Percentiles rank a stretch among this genome's conserved stretches.
Evolutionary conservation across 2,888 invertebrate genomes (phyloP).

Genomic region (Zaprionus obscuricornis): DNA sequence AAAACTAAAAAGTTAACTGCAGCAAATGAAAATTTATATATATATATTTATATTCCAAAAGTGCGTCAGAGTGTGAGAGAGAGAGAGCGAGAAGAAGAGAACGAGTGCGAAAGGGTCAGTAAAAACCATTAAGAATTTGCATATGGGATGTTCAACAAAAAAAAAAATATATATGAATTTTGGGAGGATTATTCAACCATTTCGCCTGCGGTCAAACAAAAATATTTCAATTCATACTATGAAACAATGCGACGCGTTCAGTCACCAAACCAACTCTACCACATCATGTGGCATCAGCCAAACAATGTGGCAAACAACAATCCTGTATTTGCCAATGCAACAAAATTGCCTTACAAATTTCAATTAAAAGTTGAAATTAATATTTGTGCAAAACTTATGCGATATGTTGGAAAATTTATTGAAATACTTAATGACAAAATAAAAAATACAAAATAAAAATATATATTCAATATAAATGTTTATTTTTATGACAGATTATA

Average conservation of each 20-base stretch:
- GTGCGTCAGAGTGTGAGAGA: background rate
- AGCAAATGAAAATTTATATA: conserved; percentile 24
- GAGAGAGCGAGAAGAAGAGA: background rate
- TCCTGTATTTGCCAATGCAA: conserved; percentile 1
- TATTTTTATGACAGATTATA: too few relatives aligned
- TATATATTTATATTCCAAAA: background rate
- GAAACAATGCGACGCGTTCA: too few relatives aligned
- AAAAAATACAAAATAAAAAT: too few relatives aligned
- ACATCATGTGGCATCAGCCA: too few relatives aligned
- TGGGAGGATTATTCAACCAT: conserved; percentile 24
- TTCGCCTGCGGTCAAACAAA: conserved; percentile 12
- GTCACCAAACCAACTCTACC: too few relatives aligned
- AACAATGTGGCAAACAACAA: conserved; percentile 1
- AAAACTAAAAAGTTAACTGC: conserved; percentile 13
- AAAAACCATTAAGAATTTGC: conserved; percentile 25
- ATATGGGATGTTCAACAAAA: too few relatives aligned
- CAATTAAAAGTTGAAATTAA: conserved; percentile 35
- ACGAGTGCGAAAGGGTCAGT: too few relatives aligned
- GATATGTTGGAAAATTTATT: too few relatives aligned
- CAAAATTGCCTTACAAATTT: conserved; percentile 22
- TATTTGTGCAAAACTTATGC: conserved; percentile 1
- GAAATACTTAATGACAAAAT: too few relatives aligned
- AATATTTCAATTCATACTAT: conserved; percentile 24
- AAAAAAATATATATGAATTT: conserved; percentile 12
- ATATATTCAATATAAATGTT: too few relatives aligned